These are phyloP conservation scores for Nylanderia fulva DNA, from an alignment of 1,140 invertebrate genomes.

Conservation along the genomic window DNA sequence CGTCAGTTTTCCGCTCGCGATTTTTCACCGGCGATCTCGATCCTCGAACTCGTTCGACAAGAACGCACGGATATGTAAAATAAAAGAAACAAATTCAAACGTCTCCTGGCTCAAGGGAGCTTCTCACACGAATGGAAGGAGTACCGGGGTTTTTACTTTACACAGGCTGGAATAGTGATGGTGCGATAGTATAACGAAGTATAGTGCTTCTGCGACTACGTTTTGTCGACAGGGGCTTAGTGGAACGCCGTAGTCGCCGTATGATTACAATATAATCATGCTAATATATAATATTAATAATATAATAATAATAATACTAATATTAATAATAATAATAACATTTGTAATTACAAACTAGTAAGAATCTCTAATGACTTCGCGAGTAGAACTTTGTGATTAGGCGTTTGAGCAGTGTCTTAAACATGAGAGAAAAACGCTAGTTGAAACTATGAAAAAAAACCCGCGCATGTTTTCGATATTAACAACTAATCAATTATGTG, in stretches of 20 bases:
- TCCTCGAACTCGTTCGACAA: not conserved
- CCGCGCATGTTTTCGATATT: constrained; percentile 44
- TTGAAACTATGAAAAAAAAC: constrained; percentile 62
- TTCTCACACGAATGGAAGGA: constrained; percentile 78
- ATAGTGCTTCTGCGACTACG: constrained; percentile 67
- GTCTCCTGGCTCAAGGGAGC: constrained; percentile 76
- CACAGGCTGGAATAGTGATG: constrained; percentile 78
- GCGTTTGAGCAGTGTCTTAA: constrained; percentile 81
- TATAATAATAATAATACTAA: constrained; percentile 43
- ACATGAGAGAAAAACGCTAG: constrained; percentile 57
- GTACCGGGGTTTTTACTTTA: constrained; percentile 81
- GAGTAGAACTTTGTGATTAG: constrained; percentile 82
- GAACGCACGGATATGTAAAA: not conserved
- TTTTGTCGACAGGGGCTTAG: constrained; percentile 35
- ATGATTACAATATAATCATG: constrained; percentile 54
- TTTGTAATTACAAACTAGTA: constrained; percentile 84
- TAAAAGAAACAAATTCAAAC: constrained; percentile 34
- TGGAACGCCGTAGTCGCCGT: constrained; percentile 53
- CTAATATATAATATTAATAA: constrained; percentile 52
- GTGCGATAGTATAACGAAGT: constrained; percentile 65
- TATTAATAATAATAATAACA: constrained; percentile 70
- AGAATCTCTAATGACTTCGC: constrained; percentile 85
- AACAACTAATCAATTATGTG: constrained; percentile 49
- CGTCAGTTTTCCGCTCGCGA: not conserved
- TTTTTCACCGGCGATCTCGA: not conserved